A percentile compares a stretch with the other conserved stretches of the same genome.
These are phyloP conservation scores for Megalops atlanticus DNA, from an alignment of 2,113 vertebrate genomes.

Conservation along the genomic window DNA sequence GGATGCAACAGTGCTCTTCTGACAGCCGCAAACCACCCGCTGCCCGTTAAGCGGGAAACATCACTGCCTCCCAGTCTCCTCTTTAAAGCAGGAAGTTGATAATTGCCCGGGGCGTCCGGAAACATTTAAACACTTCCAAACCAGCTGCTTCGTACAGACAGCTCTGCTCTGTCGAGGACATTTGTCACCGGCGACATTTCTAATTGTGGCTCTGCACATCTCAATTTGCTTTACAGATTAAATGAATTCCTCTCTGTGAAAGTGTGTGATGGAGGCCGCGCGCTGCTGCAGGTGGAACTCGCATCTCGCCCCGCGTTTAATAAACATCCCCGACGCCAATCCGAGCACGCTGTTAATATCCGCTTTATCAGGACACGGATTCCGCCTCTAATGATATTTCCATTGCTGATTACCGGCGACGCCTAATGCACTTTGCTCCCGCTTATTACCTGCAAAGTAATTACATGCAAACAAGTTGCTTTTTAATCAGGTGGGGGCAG, in stretches of 20 bases:
- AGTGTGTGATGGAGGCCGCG: background rate
- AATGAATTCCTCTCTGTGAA: background rate
- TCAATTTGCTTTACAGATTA: background rate
- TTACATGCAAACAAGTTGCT: background rate
- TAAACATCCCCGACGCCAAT: background rate
- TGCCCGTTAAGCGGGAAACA: no score
- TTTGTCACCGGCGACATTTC: background rate
- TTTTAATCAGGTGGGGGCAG: background rate
- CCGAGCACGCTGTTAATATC: background rate
- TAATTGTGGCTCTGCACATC: background rate
- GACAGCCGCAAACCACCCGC: no score
- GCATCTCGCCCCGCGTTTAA: background rate
- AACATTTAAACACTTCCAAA: background rate
- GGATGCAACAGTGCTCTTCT: no score
- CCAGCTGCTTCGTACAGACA: no score
- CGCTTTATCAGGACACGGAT: background rate
- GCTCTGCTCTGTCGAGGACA: background rate
- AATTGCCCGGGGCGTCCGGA: background rate
- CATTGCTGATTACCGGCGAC: background rate
- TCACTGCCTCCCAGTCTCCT: no score
- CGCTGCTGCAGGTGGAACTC: background rate
- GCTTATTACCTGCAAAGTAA: background rate
- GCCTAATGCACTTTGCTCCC: background rate
- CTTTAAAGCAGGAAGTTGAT: background rate
- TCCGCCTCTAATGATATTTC: background rate